Base-by-base conservation (phyloP, 64 coral and sea anemone genomes). In the Platygyra sinensis region DNA sequence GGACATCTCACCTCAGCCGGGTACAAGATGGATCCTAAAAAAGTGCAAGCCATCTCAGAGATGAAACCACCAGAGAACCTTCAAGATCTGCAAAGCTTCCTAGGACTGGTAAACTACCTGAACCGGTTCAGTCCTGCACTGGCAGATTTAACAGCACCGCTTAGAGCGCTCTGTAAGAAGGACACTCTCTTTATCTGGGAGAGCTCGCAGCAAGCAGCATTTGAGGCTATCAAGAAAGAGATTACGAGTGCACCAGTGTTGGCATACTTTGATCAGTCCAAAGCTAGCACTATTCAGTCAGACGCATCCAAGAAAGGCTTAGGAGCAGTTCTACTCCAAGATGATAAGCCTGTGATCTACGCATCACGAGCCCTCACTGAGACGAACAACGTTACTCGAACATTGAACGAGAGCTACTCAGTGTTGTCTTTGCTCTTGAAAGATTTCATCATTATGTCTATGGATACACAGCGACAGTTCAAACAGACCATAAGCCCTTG, bases 41-140 rank as follows among this genome's bases (percentile, higher is more conserved):
- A 94, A 94, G 30, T n/a, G 28, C 52, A 42, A 77, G 92, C 87
- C 10, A 85, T 94, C 74, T 19, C 76, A 86, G 91, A 93, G 31
- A n/a, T 88, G 67, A 76, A 86, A 49, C 3, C 31, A 46, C 91
- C 77, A n/a, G n/a, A 11, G 27, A 89, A 38, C 76, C 89, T 78
- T n/a, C 6, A 94, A 62, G 87, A 94, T 42, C 52, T 94, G 49
- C 74, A 87, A 73, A n/a, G 88, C 5, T 73, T 79, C 31, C 87
- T 89, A 33, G 72, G 79, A 30, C 81, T 89, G 60, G 92, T 86
- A 36, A 94, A 94, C 27, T 86, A 90, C 76, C 79, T 90, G 20
- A 51, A 83, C 39, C 89, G 73, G 38, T 90, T 88, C 54, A 90
- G 89, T 31, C 88, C 93, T 10, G 89, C 64, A 17, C 49, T 90